Evolutionary conservation across 2,113 vertebrate genomes (phyloP), one percentile per base, ranked within the genome.

Genomic region (Datnioides undecimradiatus): DNA sequence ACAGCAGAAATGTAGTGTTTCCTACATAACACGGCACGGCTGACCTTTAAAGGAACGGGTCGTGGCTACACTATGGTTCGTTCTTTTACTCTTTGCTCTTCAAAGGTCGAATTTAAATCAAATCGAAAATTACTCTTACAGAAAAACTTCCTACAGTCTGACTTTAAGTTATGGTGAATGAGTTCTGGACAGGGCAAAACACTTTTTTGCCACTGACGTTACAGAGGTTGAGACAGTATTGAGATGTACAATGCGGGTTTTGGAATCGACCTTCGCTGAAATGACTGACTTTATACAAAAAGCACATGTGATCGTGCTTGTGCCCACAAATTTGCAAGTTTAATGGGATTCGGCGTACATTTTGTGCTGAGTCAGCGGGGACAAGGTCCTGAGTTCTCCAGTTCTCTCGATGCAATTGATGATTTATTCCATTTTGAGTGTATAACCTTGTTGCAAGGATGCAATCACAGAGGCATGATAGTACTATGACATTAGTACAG

Each of bases 71-170:
- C n/a, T 5, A 6, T n/a, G n/a, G n/a, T n/a, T n/a, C 5, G 10
- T 63, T 29, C 9, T 41, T 17, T 17, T n/a, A n/a, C n/a, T n/a
- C n/a, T n/a, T n/a, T 45, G 34, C 14, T 19, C 33, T 25, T n/a
- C 45, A 80, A 80, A 75, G 51, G 65, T 79, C 57, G 43, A 46
- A 34, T 29, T 19, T 5, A 63, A 84, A 73, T 79, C 57, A 51
- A 46, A 34, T 29, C 23, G 6, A 63, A 84, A 73, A 60, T n/a
- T n/a, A 48, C 4, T 72, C 8, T n/a, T n/a, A n/a, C n/a, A n/a
- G n/a, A n/a, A n/a, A n/a, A n/a, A n/a, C n/a, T n/a, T n/a, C n/a
- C n/a, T n/a, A n/a, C n/a, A n/a, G n/a, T n/a, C n/a, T n/a, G n/a
- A n/a, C n/a, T n/a, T n/a, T n/a, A 21, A 36, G n/a, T 3, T 8